Evolutionary conservation across 1,140 invertebrate species (phyloP).

Genomic region (Pachypeltis micranthus): DNA sequence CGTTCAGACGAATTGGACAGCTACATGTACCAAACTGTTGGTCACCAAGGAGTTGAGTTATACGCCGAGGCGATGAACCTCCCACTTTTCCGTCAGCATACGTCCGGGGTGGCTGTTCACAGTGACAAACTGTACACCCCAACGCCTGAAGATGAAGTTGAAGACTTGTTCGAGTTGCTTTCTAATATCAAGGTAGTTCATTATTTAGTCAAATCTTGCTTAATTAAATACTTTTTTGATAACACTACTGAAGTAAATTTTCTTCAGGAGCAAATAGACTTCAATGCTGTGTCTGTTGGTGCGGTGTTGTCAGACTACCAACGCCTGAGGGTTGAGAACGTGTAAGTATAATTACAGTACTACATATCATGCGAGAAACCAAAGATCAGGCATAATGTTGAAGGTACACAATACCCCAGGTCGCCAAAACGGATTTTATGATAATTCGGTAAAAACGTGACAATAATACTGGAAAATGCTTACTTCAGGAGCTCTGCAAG

Average conservation of each 20-base stretch:
- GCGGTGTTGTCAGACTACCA: slow-evolving; percentile 98
- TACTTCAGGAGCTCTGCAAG: too few relatives aligned
- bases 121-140: slow-evolving; percentile 72
- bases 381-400: slow-evolving; percentile 2
- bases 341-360: slow-evolving; percentile 50
- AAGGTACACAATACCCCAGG: too few relatives aligned
- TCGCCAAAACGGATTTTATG: too few relatives aligned
- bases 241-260: neutral
- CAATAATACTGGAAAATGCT: too few relatives aligned
- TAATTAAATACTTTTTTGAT: neutral
- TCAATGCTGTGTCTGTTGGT: slow-evolving; percentile 89
- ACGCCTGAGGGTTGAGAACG: slow-evolving; percentile 91
- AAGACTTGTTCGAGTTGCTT: slow-evolving; percentile 85
- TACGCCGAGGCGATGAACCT: slow-evolving; percentile 89
- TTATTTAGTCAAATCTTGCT: neutral
- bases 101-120: slow-evolving; percentile 66
- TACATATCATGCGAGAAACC: neutral
- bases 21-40: slow-evolving; percentile 99
- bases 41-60: slow-evolving; percentile 82
- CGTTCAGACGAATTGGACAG: slow-evolving; percentile 89
- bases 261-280: slow-evolving; percentile 57
- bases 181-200: slow-evolving; percentile 62
- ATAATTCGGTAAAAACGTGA: too few relatives aligned
- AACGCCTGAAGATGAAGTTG: slow-evolving; percentile 92
- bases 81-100: slow-evolving; percentile 74